phyloP scores from a whole-genome alignment of 2,888 invertebrate genomes.

The Tiphia femorata region DNA sequence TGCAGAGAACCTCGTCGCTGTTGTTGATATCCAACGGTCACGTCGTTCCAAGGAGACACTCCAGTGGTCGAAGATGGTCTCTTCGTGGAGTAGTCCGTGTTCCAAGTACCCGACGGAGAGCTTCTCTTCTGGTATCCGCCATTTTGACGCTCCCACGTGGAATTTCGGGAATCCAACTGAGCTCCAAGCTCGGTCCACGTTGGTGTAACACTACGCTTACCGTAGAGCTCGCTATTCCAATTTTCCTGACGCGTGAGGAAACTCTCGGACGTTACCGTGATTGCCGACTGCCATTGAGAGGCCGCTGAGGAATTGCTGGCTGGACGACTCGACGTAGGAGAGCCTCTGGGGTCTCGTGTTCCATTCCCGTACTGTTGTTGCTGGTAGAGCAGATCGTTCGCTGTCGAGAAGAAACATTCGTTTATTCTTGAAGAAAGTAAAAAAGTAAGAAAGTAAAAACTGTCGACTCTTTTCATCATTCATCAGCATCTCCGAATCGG shows the following conservation, averaged over 20 bases:
- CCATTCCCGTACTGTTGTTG: constrained; percentile 48
- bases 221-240: constrained; percentile 41
- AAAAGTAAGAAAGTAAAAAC: no score
- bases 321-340: constrained; percentile 54
- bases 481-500: no score
- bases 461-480: no score
- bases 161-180: constrained; percentile 51
- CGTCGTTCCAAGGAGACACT: constrained; percentile 55
- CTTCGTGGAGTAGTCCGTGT: constrained; percentile 51
- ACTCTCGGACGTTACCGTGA: constrained; percentile 30
- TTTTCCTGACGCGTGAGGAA: constrained; percentile 46
- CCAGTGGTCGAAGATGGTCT: constrained; percentile 51
- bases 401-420: no score
- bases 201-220: constrained; percentile 55
- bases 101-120: constrained; percentile 56
- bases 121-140: constrained; percentile 53
- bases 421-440: no score
- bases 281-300: constrained; percentile 51
- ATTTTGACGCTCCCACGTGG: constrained; percentile 60
- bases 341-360: constrained; percentile 46
- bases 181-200: constrained; percentile 61
- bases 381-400: constrained; percentile 38
- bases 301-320: constrained; percentile 55
- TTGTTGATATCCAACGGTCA: constrained; percentile 63
- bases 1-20: constrained; percentile 88